phyloP scores from a whole-genome alignment of 2,888 invertebrate species.

The Harpalus rufipes region DNA sequence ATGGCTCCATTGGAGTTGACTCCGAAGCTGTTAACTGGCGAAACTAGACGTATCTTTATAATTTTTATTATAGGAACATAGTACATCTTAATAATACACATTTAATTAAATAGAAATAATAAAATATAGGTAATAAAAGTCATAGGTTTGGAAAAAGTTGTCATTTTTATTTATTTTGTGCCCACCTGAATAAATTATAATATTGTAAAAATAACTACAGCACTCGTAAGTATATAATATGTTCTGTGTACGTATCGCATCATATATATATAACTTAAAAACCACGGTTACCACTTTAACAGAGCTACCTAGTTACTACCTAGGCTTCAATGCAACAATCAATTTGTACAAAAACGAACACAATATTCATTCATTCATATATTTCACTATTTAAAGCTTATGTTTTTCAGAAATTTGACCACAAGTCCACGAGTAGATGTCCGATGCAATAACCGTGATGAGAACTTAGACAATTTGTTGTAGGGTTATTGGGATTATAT shows the following conservation, averaged over 20 bases:
- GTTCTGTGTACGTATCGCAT: constrained; percentile 52
- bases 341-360: constrained; percentile 53
- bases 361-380: constrained; percentile 40
- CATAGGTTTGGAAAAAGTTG: constrained; percentile 61
- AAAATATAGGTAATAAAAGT: constrained; percentile 66
- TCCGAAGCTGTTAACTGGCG: too few relatives aligned
- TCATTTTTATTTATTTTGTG: constrained; percentile 66
- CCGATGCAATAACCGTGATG: constrained; percentile 41
- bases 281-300: constrained; percentile 28
- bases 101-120: too few relatives aligned
- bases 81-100: too few relatives aligned
- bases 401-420: constrained; percentile 24
- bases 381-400: constrained; percentile 54
- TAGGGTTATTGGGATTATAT: constrained; percentile 36
- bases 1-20: too few relatives aligned
- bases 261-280: constrained; percentile 60
- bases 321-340: constrained; percentile 15
- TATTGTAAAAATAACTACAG: constrained; percentile 67
- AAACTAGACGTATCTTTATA: too few relatives aligned
- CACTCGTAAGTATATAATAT: constrained; percentile 56
- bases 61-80: too few relatives aligned
- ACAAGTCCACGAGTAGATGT: constrained; percentile 19
- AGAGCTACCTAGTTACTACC: neutral
- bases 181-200: constrained; percentile 67
- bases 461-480: constrained; percentile 47